These are phyloP conservation scores for Nibea albiflora DNA, from an alignment of 2,113 vertebrate genomes.

Conservation along the genomic window DNA sequence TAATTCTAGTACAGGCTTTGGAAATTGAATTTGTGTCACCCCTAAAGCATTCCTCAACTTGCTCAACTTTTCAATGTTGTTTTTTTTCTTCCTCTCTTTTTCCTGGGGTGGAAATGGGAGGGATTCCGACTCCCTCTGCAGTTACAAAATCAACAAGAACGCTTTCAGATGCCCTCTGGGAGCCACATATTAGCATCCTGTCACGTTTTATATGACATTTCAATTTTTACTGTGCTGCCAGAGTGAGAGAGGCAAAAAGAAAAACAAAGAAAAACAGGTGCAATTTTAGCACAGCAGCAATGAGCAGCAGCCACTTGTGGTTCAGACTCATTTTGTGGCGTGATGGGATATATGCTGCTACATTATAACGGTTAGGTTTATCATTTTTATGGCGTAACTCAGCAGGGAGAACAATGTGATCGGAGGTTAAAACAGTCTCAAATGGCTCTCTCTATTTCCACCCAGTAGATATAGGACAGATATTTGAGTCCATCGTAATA, in stretches of 20 bases:
- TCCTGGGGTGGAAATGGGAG: constrained; percentile 60
- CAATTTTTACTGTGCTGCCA: constrained; percentile 79
- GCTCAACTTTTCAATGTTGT: constrained; percentile 50
- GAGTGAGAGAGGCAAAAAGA: constrained; percentile 57
- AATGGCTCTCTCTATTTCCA: constrained; percentile 67
- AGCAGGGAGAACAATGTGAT: constrained; percentile 73
- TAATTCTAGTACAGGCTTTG: constrained; percentile 49
- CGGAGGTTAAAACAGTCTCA: constrained; percentile 76
- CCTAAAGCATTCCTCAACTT: constrained; percentile 54
- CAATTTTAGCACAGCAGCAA: constrained; percentile 76
- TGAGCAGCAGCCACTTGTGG: constrained; percentile 68
- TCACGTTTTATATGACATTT: constrained; percentile 83
- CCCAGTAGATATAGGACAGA: constrained; percentile 78
- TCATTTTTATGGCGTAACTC: constrained; percentile 75
- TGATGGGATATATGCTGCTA: constrained; percentile 67
- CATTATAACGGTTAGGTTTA: constrained; percentile 72
- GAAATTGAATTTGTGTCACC: constrained; percentile 61
- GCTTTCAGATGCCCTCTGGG: constrained; percentile 80
- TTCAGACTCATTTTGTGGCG: constrained; percentile 72
- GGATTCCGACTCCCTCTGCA: constrained; percentile 63
- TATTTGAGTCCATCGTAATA: constrained; percentile 76
- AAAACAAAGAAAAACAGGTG: constrained; percentile 81
- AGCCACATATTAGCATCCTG: constrained; percentile 82
- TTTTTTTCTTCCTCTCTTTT: constrained; percentile 22
- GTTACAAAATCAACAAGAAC: constrained; percentile 80